Conservation (phyloP, 2,113 vertebrate species). For the Mystacornis crossleyi region DNA sequence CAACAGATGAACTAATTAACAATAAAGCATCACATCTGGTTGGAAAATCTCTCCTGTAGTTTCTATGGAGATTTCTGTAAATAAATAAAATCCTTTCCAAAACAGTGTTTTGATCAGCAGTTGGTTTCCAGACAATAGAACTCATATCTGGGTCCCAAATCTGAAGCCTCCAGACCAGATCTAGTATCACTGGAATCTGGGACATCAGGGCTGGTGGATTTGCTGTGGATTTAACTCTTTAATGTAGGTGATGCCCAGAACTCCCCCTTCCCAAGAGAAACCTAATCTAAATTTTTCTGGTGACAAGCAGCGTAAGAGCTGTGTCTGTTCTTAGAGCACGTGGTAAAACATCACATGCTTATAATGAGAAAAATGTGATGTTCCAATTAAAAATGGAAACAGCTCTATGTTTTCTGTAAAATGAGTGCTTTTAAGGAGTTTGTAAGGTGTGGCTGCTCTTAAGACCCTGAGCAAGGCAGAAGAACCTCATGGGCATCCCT, state of each 20-base stretch:
- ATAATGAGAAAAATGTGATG: background rate
- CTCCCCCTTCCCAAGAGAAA: background rate
- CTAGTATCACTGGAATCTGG: background rate
- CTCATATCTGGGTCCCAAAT: background rate
- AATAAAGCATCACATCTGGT: constrained; percentile 14
- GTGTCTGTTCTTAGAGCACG: rapidly evolving
- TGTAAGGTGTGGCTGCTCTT: background rate
- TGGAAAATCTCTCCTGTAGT: background rate
- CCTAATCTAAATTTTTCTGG: rapidly evolving
- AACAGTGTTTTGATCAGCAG: background rate
- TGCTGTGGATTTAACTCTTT: background rate
- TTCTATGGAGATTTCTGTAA: constrained; percentile 41
- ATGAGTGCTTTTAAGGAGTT: background rate
- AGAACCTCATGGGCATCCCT: rapidly evolving
- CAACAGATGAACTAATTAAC: constrained; percentile 18
- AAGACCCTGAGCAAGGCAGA: background rate
- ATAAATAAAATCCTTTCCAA: constrained; percentile 40
- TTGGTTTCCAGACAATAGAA: background rate
- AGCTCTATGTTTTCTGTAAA: background rate
- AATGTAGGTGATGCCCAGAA: background rate
- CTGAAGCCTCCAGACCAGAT: background rate
- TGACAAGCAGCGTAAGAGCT: background rate
- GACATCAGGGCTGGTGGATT: background rate
- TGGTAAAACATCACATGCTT: rapidly evolving
- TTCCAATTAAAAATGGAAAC: background rate